Percentiles rank a stretch among this genome's conserved stretches.
Evolutionary conservation across 2,113 vertebrate species (phyloP).

Genomic region (Clinocottus analis): DNA sequence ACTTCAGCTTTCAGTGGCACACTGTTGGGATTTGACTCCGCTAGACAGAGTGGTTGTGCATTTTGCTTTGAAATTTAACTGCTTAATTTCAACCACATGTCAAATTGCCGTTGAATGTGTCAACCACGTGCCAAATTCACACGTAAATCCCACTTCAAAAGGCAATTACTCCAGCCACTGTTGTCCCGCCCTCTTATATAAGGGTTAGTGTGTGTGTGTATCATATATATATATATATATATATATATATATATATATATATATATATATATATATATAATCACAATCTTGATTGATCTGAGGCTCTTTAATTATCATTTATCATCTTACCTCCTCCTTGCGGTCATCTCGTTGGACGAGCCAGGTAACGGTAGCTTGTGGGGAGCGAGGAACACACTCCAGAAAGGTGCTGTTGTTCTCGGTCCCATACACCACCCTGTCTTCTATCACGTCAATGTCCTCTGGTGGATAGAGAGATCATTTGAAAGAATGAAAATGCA

Average conservation of each 20-base stretch:
- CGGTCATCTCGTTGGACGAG: constrained; percentile 86
- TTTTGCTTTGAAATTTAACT: constrained; percentile 64
- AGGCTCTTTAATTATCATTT: background rate
- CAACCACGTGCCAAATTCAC: constrained; percentile 55
- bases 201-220: too few species aligned
- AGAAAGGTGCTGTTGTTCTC: constrained; percentile 96
- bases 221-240: background rate
- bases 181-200: too few species aligned
- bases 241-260: too few species aligned
- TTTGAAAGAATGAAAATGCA: background rate
- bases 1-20: constrained; percentile 43
- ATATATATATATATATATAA: background rate
- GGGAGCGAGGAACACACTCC: constrained; percentile 92
- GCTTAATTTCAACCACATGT: constrained; percentile 68
- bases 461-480: constrained; percentile 58
- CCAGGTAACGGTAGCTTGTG: constrained; percentile 91
- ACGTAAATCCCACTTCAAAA: constrained; percentile 42
- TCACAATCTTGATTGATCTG: background rate
- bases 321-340: constrained; percentile 87
- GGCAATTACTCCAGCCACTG: constrained; percentile 22
- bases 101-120: constrained; percentile 63
- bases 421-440: constrained; percentile 87
- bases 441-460: constrained; percentile 79
- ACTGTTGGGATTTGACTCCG: constrained; percentile 43
- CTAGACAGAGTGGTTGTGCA: constrained; percentile 14